Conservation (phyloP, 2,113 vertebrate genomes). For the Tringa solitaria region DNA sequence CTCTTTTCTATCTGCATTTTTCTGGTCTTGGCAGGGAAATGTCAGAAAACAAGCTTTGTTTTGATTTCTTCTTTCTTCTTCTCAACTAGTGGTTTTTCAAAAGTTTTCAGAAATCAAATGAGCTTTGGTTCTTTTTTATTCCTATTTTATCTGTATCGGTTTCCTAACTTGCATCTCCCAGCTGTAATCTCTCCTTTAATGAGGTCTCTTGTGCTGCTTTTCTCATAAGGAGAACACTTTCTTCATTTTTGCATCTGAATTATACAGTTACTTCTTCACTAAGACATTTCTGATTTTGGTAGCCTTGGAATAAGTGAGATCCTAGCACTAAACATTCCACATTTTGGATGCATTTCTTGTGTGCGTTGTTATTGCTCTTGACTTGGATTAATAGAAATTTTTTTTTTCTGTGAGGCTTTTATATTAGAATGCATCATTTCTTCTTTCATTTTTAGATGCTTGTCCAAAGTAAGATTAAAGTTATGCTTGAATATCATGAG, state of each 20-base stretch:
- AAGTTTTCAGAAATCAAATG: conserved; percentile 8
- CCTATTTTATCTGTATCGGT: neutral
- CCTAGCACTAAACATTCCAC: neutral
- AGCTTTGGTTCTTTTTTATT: neutral
- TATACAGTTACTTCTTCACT: neutral
- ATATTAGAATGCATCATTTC: neutral
- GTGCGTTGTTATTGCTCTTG: neutral
- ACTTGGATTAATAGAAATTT: neutral
- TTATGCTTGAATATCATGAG: conserved; percentile 15
- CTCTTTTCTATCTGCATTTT: neutral
- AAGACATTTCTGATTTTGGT: neutral
- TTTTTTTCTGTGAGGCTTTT: neutral
- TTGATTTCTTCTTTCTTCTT: conserved; percentile 25
- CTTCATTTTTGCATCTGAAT: neutral
- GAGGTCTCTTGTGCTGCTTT: neutral
- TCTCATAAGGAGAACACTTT: neutral
- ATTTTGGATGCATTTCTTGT: neutral
- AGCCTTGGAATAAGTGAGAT: neutral
- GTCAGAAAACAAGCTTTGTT: neutral
- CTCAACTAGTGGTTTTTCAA: neutral
- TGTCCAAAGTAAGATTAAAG: conserved; percentile 5
- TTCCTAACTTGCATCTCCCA: neutral
- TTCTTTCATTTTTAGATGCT: neutral
- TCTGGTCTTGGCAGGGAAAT: neutral
- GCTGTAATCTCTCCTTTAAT: neutral